Evolutionary conservation across 1,140 invertebrate genomes (phyloP).

Genomic region (Drosophila serrata): DNA sequence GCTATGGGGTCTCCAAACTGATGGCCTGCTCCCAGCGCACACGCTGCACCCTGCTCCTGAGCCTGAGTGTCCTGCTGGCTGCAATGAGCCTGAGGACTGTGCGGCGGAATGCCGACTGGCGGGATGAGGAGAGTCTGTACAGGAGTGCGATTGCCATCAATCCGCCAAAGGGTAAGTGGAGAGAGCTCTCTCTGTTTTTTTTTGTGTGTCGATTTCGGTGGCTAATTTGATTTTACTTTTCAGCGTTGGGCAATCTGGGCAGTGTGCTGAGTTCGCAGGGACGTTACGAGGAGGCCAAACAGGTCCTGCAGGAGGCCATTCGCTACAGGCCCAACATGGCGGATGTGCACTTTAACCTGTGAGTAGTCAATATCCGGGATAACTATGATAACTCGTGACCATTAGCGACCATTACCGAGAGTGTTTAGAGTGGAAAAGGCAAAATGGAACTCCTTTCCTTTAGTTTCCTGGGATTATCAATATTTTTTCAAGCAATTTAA

Average conservation of each 20-base stretch:
- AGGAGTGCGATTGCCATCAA: constrained; percentile 95
- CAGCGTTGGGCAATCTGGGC: constrained; percentile 97
- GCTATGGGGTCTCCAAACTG: constrained; percentile 89
- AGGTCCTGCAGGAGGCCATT: constrained; percentile 94
- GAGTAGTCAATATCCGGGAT: constrained; percentile 87
- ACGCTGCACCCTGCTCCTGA: constrained; percentile 86
- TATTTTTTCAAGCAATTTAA: neutral
- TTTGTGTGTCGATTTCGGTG: neutral
- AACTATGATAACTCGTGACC: constrained; percentile 18
- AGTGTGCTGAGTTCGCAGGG: constrained; percentile 95
- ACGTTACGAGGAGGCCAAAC: constrained; percentile 93
- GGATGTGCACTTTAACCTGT: constrained; percentile 99
- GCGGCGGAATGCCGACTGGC: constrained; percentile 95
- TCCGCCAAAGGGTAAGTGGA: constrained; percentile 96
- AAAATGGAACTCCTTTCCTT: neutral
- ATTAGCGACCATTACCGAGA: constrained; percentile 8
- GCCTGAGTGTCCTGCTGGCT: constrained; percentile 88
- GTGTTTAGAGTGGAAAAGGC: neutral
- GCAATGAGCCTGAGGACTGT: constrained; percentile 92
- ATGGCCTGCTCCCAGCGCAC: constrained; percentile 71
- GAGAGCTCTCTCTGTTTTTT: neutral
- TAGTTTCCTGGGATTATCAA: neutral
- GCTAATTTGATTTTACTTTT: constrained; percentile 20
- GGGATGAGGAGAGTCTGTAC: constrained; percentile 96
- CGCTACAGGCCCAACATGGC: constrained; percentile 97